A percentile compares a stretch with the other conserved stretches of the same genome.
These are phyloP conservation scores for Erinaceus europaeus DNA, from an alignment of 2,113 vertebrate species.

Conservation along the genomic window DNA sequence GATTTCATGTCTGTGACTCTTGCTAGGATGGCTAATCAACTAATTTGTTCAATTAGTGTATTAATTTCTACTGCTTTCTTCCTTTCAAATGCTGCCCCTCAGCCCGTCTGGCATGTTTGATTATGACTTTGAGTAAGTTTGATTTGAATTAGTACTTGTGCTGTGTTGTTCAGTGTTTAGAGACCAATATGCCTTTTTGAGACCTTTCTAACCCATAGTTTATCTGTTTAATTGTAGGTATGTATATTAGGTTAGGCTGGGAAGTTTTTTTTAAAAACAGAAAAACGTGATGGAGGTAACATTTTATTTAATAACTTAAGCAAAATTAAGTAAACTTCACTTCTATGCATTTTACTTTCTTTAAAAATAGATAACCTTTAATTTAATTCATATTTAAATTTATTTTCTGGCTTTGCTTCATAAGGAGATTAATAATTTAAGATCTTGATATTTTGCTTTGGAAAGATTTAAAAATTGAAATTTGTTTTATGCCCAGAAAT, in stretches of 20 bases:
- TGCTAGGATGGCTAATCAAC: conserved; percentile 85
- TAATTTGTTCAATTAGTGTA: conserved; percentile 87
- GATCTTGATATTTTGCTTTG: conserved; percentile 74
- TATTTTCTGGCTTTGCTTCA: conserved; percentile 83
- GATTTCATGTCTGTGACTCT: conserved; percentile 76
- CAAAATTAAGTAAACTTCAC: conserved; percentile 83
- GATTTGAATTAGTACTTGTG: conserved; percentile 91
- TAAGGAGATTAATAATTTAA: conserved; percentile 77
- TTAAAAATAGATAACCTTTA: conserved; percentile 78
- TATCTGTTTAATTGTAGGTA: conserved; percentile 90
- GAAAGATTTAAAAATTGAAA: conserved; percentile 67
- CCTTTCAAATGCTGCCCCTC: conserved; percentile 92
- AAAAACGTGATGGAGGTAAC: conserved; percentile 87
- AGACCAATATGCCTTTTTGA: conserved; percentile 81
- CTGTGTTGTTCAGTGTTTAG: conserved; percentile 85
- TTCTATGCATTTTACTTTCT: conserved; percentile 80
- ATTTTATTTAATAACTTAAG: conserved; percentile 87
- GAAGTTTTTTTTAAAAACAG: conserved; percentile 88
- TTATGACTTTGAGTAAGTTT: conserved; percentile 99
- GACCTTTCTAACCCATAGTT: conserved; percentile 86
- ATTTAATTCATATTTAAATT: conserved; percentile 76
- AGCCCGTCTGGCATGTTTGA: conserved; percentile 99
- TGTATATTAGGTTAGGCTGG: conserved; percentile 90
- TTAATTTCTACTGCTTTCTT: conserved; percentile 98
- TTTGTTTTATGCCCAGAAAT: conserved; percentile 61